phyloP scores from a whole-genome alignment of 2,888 invertebrate genomes.

The Synanthedon andrenaeformis region DNA sequence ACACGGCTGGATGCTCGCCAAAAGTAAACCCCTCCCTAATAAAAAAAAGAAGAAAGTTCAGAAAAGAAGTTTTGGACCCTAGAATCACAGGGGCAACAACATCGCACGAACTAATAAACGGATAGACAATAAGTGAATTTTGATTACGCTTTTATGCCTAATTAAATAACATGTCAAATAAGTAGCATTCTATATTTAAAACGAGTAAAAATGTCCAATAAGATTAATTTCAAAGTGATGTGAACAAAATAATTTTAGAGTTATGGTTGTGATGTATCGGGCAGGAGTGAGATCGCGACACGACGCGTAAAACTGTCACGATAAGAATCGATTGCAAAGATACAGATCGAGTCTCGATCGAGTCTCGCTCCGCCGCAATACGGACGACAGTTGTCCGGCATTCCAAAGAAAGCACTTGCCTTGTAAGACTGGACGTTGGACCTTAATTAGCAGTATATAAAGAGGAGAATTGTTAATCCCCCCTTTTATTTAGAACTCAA shows the following conservation, averaged over 20 bases:
- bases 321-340: conserved; percentile 56
- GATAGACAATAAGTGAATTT: too few relatives aligned
- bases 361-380: conserved; percentile 22
- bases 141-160: too few relatives aligned
- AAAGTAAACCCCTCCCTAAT: too few relatives aligned
- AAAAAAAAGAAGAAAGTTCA: too few relatives aligned
- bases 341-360: conserved; percentile 43
- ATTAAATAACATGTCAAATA: too few relatives aligned
- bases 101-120: too few relatives aligned
- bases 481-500: conserved; percentile 1
- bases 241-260: not conserved
- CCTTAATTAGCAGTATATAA: conserved; percentile 27
- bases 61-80: too few relatives aligned
- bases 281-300: conserved; percentile 24
- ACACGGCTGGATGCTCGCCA: too few relatives aligned
- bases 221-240: not conserved
- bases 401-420: conserved; percentile 37
- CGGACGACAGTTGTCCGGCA: conserved; percentile 40
- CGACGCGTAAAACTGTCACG: conserved; percentile 61
- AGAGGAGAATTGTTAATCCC: conserved; percentile 7
- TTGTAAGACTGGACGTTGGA: conserved; percentile 13
- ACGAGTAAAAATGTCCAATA: not conserved
- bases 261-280: not conserved
- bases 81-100: too few relatives aligned
- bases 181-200: too few relatives aligned